A percentile compares a stretch with the other conserved stretches of the same genome.
phyloP scores from a whole-genome alignment of 1,140 invertebrate species.

The Brachionus rubens region DNA sequence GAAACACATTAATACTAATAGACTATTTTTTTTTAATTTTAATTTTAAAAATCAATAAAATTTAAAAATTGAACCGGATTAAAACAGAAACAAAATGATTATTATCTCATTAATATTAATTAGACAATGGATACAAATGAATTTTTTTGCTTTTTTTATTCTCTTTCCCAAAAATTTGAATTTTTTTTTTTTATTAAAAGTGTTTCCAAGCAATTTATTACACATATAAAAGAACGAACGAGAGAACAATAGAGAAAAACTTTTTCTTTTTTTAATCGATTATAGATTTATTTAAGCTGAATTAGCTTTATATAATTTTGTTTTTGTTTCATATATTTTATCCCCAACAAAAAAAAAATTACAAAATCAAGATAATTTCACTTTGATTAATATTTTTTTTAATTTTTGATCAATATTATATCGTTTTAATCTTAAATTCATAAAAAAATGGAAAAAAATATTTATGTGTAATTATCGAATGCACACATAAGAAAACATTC shows the following conservation, averaged over 20 bases:
- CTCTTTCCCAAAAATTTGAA: background rate
- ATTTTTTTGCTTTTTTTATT: background rate
- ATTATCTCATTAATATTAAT: conserved; percentile 40
- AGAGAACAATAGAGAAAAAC: no score
- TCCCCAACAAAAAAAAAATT: background rate
- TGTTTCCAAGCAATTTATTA: conserved; percentile 13
- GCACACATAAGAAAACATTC: no score
- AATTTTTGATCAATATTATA: no score
- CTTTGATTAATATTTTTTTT: background rate
- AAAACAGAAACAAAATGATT: conserved; percentile 14
- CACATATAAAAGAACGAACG: conserved; percentile 15
- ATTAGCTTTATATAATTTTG: background rate
- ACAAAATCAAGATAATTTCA: conserved; percentile 3
- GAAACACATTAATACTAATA: no score
- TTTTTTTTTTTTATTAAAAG: no score
- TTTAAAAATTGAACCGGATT: conserved; percentile 18
- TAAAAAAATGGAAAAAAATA: no score
- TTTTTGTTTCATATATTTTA: background rate
- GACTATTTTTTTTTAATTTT: no score
- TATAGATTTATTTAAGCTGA: conserved; percentile 12
- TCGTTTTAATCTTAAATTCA: no score
- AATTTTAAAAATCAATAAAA: conserved; percentile 25
- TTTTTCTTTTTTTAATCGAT: background rate
- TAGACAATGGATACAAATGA: conserved; percentile 32
- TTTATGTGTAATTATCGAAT: no score